Percentiles rank a stretch among this genome's conserved stretches.
Evolutionary conservation across 2,888 invertebrate genomes (phyloP).

Genomic region (Metalampra italica): DNA sequence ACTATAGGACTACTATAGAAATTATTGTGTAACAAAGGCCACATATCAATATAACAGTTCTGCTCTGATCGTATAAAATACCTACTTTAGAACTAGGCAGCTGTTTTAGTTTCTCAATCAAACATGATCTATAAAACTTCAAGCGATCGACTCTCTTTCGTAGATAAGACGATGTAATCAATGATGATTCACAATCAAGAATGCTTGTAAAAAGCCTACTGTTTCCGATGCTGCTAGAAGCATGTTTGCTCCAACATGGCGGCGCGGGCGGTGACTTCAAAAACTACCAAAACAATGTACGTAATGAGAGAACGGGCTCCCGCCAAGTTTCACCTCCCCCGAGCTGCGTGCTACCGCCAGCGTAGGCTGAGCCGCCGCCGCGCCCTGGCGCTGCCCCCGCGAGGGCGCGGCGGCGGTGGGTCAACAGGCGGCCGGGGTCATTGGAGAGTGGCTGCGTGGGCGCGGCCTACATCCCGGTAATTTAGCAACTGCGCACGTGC

Average conservation of each 20-base stretch:
- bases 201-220: no score
- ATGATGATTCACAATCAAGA: no score
- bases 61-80: no score
- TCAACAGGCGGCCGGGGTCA: neutral
- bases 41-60: no score
- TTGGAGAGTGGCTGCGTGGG: constrained; percentile 39
- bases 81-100: no score
- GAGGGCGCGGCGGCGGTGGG: neutral
- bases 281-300: constrained; percentile 47
- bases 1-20: no score
- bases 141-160: neutral
- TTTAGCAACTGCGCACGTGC: constrained; percentile 49
- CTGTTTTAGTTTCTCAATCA: no score
- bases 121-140: neutral
- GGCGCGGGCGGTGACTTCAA: constrained; percentile 25
- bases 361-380: constrained; percentile 25
- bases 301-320: constrained; percentile 52
- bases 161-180: no score
- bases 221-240: neutral
- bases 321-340: constrained; percentile 47
- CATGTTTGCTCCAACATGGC: neutral
- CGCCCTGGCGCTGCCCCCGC: constrained; percentile 17
- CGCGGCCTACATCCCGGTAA: constrained; percentile 51
- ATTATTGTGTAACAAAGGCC: no score
- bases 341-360: constrained; percentile 29